A percentile compares a stretch with the other conserved stretches of the same genome.
Evolutionary conservation across 2,888 invertebrate genomes (phyloP).

Genomic region (Napeogenes sylphis): DNA sequence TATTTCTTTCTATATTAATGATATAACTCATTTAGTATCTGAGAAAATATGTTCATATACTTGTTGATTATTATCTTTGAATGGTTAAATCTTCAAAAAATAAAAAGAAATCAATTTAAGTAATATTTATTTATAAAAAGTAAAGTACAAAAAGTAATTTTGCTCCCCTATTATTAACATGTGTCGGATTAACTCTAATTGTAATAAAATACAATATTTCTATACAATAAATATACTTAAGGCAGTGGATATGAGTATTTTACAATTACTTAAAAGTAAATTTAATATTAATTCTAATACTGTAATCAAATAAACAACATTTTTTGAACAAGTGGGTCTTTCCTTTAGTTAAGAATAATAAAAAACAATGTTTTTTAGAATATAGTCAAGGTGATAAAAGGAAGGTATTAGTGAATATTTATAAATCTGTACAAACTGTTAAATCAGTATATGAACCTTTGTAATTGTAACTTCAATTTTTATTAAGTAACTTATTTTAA

Average conservation of each 20-base stretch:
- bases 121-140: conserved; percentile 53
- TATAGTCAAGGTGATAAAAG: no score
- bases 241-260: conserved; percentile 35
- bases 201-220: conserved; percentile 14
- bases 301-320: conserved; percentile 10
- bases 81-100: neutral
- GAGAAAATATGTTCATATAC: no score
- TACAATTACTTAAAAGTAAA: conserved; percentile 23
- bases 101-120: neutral
- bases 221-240: conserved; percentile 37
- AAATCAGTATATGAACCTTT: no score
- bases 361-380: no score
- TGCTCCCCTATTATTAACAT: neutral
- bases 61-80: no score
- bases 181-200: conserved; percentile 8
- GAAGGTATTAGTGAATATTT: no score
- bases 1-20: conserved; percentile 14
- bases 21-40: no score
- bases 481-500: conserved; percentile 3
- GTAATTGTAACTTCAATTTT: neutral
- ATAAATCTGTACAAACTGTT: no score
- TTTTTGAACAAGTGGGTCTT: no score
- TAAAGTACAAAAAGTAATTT: conserved; percentile 65
- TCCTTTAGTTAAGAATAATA: neutral
- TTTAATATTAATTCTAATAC: conserved; percentile 10